Evolutionary conservation across 2,113 vertebrate genomes (phyloP), one percentile per base, ranked within the genome.

Genomic region (Callithrix jacchus): DNA sequence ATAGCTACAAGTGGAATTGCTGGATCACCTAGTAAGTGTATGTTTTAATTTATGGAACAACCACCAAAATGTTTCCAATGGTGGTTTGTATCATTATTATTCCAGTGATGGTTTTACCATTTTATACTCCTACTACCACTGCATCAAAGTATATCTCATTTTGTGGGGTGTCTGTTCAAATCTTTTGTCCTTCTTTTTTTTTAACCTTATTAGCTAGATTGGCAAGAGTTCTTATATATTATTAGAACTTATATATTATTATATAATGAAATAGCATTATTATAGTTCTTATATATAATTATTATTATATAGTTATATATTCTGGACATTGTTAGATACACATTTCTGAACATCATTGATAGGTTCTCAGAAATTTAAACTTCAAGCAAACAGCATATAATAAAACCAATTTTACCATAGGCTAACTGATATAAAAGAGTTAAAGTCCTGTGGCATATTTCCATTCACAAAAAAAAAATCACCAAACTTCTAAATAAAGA

Each of bases 11-110:
- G 45, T 68, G 17, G 66, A 81, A 74, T 18, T 71, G 86, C 21
- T 89, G 30, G 35, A 25, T 91, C 58, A 91, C 23, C 56, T 1
- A 76, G 87, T 74, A 73, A 91, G 32, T 61, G 5, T 71, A 89
- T 79, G 56, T 94, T 94, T 79, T 88, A 94, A 92, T 80, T 73
- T 42, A 81, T 40, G 94, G 45, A 83, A 61, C 58, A 83, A 74
- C 73, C 85, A 21, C 47, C 45, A 68, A 81, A 87, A 93, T 64
- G 52, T 70, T 93, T 93, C 52, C 70, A 66, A 66, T 74, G 32
- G 3, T 68, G 74, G 37, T 68, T 70, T 70, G 47, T 58, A 61
- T 18, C 52, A 52, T 52, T 18, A 52, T 52, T 52, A 52, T 93
- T 93, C 52, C 70, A 66, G 74, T 74, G 32, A 3, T 68, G 66